Percentiles rank a stretch among this genome's conserved stretches.
Conservation (phyloP, 2,797 vertebrate genomes). For the Dryobates pubescens region DNA sequence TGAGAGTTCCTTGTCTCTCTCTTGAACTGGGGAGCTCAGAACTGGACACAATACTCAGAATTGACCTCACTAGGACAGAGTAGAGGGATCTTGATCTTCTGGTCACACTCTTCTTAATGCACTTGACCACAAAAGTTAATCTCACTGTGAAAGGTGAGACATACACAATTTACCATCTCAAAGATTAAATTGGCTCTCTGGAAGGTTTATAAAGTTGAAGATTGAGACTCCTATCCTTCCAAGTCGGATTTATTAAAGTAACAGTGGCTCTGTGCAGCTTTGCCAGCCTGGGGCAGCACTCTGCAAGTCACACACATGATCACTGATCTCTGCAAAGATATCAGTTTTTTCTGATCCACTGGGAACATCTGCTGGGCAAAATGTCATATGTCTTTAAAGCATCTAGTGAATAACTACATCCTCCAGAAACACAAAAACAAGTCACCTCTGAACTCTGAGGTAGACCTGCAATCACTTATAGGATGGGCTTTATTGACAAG, state of each 20-base stretch:
- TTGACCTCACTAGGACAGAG: too few species aligned
- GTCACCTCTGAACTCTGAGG: not conserved
- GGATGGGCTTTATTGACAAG: not conserved
- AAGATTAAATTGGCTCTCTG: too few species aligned
- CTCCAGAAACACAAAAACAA: slow-evolving; percentile 4
- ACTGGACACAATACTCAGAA: too few species aligned
- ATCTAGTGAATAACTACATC: not conserved
- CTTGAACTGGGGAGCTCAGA: too few species aligned
- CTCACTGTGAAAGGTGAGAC: not conserved
- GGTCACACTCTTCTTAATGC: too few species aligned
- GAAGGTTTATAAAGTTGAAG: not conserved
- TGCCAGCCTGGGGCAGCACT: slow-evolving; percentile 1
- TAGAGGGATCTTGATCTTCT: too few species aligned
- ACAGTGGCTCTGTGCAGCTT: not conserved
- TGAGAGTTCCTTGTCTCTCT: too few species aligned
- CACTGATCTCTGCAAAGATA: not conserved
- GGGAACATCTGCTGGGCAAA: slow-evolving; percentile 20
- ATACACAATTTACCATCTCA: not conserved
- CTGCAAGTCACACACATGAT: not conserved
- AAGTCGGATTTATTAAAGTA: not conserved
- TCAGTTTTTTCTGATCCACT: slow-evolving; percentile 14
- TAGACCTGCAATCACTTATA: not conserved
- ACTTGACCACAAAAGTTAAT: not conserved
- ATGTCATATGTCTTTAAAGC: not conserved
- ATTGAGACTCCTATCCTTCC: not conserved